Conservation (phyloP, 2,797 vertebrate genomes). For the Lepilemur ruficaudatus region DNA sequence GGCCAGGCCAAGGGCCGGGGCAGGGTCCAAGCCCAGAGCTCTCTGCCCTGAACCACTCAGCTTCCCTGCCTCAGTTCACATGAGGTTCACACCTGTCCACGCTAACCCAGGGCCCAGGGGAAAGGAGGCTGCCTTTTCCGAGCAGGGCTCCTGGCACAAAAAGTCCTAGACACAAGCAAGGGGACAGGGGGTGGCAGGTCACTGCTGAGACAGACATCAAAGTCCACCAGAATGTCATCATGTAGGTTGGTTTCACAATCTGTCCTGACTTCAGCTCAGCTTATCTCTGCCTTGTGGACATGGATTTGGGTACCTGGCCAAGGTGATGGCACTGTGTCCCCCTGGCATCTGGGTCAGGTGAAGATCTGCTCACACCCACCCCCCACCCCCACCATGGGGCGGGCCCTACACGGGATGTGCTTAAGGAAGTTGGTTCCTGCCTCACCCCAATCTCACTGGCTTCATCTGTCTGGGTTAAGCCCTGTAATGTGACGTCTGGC, state of each 20-base stretch:
- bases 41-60: neutral
- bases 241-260: neutral
- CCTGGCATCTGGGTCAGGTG: neutral
- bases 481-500: neutral
- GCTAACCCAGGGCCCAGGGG: neutral
- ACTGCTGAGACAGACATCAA: neutral
- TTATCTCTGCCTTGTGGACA: slow-evolving; percentile 33
- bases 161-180: neutral
- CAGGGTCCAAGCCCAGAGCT: neutral
- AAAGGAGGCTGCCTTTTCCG: neutral
- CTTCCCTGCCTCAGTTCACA: neutral
- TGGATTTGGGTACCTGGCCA: slow-evolving; percentile 1
- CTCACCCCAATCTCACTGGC: neutral
- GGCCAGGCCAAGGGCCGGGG: no score
- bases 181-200: neutral
- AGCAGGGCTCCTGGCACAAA: neutral
- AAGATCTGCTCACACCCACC: neutral
- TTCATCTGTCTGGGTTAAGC: neutral
- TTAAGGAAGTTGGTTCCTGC: neutral
- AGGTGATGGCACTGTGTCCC: neutral
- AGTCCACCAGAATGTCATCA: slow-evolving; percentile 25
- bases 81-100: neutral
- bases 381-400: accelerated
- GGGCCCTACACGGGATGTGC: neutral
- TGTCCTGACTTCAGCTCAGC: neutral